Percentiles rank a stretch among this genome's conserved stretches.
phyloP scores from a whole-genome alignment of 53 echinoderm and acorn worm species.

The Luidia sarsii region DNA sequence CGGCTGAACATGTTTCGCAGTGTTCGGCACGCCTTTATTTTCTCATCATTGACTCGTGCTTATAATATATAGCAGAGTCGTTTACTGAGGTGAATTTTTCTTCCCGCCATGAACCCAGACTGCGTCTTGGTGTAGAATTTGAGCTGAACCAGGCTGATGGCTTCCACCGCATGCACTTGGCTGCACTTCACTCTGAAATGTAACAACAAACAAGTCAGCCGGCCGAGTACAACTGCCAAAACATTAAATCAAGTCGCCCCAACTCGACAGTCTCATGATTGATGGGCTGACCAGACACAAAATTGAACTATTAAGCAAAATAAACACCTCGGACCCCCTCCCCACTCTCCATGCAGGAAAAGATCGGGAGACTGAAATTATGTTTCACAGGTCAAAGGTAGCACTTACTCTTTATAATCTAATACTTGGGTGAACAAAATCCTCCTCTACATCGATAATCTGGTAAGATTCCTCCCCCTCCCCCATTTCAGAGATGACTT shows the following conservation, averaged over 20 bases:
- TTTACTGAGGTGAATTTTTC: not conserved
- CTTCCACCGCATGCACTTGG: not conserved
- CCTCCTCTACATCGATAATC: too few relatives aligned
- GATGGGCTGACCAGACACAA: not conserved
- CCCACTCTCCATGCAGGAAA: not conserved
- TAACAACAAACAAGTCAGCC: constrained; percentile 30
- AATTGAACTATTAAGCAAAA: constrained; percentile 39
- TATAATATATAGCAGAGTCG: not conserved
- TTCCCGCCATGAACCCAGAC: not conserved
- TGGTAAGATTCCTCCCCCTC: too few relatives aligned
- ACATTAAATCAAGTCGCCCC: constrained; percentile 1
- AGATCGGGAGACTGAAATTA: not conserved
- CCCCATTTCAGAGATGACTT: too few relatives aligned
- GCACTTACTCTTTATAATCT: too few relatives aligned
- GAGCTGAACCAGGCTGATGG: not conserved
- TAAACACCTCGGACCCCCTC: not conserved
- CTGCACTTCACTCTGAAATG: not conserved
- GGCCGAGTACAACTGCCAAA: not conserved
- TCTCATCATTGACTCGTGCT: not conserved
- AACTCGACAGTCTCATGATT: not conserved
- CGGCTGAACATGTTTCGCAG: not conserved
- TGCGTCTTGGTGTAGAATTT: not conserved
- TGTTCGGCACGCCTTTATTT: not conserved
- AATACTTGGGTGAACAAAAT: too few relatives aligned
- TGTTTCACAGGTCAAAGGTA: too few relatives aligned